Conservation (phyloP, 2,888 invertebrate species). For the Plagodis pulveraria region DNA sequence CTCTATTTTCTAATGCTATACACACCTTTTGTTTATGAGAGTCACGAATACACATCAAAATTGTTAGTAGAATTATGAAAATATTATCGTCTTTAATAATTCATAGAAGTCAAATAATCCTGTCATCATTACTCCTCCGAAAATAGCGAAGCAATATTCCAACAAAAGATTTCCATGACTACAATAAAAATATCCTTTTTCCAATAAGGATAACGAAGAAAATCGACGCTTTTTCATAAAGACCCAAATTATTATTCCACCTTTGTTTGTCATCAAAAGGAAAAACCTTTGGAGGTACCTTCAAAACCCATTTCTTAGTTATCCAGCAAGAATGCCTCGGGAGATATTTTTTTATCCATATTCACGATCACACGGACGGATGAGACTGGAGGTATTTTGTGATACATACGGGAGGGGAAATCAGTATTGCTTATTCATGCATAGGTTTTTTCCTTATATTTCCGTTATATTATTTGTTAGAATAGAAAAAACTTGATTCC, state of each 20-base stretch:
- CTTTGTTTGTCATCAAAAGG: slow-evolving; percentile 66
- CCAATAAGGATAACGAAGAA: slow-evolving; percentile 54
- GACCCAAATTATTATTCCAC: slow-evolving; percentile 59
- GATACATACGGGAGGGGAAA: background rate
- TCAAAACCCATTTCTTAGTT: slow-evolving; percentile 56
- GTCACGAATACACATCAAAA: no score
- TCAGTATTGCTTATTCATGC: no score
- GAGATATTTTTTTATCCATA: slow-evolving; percentile 54
- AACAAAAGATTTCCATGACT: slow-evolving; percentile 35
- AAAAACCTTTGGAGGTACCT: slow-evolving; percentile 46
- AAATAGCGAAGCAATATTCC: slow-evolving; percentile 22
- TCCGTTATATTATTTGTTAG: no score
- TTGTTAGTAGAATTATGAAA: background rate
- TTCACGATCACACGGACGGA: slow-evolving; percentile 9
- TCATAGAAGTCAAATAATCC: slow-evolving; percentile 3
- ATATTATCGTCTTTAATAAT: background rate
- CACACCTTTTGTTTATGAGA: no score
- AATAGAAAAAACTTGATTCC: no score
- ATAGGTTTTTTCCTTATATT: no score
- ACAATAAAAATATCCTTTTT: slow-evolving; percentile 51
- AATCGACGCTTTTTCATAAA: slow-evolving; percentile 44
- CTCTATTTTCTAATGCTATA: no score
- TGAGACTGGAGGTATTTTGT: slow-evolving; percentile 7
- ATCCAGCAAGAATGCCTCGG: slow-evolving; percentile 40
- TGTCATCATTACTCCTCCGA: slow-evolving; percentile 8